phyloP scores from a whole-genome alignment of 2,888 invertebrate genomes.

The Dusona sp. region DNA sequence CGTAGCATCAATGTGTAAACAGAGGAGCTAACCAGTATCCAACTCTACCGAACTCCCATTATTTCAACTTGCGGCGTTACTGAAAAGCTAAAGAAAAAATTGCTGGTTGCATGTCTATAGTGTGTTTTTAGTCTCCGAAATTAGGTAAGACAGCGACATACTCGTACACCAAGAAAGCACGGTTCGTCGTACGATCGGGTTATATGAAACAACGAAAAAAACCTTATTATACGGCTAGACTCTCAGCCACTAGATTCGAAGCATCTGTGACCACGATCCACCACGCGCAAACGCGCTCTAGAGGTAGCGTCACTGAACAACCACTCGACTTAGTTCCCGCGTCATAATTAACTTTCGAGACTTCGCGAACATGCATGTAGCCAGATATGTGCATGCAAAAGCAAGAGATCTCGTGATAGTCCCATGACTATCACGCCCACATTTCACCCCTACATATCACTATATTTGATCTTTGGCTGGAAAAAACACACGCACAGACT shows the following conservation, averaged over 20 bases:
- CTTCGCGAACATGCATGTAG: constrained; percentile 24
- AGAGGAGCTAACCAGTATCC: constrained; percentile 15
- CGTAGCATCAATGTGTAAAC: neutral
- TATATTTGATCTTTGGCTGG: too few relatives aligned
- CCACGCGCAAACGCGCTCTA: constrained; percentile 21
- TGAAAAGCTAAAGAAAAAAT: constrained; percentile 32
- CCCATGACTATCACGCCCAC: constrained; percentile 28
- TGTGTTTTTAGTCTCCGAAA: constrained; percentile 14
- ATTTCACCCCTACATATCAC: too few relatives aligned
- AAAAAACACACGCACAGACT: neutral
- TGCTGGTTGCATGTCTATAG: constrained; percentile 42
- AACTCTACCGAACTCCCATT: constrained; percentile 60
- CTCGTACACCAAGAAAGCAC: constrained; percentile 2
- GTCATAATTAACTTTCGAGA: constrained; percentile 60
- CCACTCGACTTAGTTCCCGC: constrained; percentile 18
- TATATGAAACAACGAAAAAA: constrained; percentile 48
- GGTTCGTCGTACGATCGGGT: constrained; percentile 3
- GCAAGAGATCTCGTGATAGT: constrained; percentile 26
- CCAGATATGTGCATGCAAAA: constrained; percentile 47
- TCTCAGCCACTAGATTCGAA: constrained; percentile 50
- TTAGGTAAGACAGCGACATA: constrained; percentile 16
- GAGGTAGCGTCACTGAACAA: constrained; percentile 39
- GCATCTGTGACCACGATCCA: constrained; percentile 52
- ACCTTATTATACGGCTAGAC: constrained; percentile 49
- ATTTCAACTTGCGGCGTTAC: constrained; percentile 50